Evolutionary conservation across 2,113 vertebrate genomes (phyloP), one percentile per base, ranked within the genome.

Genomic region (Cynoglossus semilaevis): DNA sequence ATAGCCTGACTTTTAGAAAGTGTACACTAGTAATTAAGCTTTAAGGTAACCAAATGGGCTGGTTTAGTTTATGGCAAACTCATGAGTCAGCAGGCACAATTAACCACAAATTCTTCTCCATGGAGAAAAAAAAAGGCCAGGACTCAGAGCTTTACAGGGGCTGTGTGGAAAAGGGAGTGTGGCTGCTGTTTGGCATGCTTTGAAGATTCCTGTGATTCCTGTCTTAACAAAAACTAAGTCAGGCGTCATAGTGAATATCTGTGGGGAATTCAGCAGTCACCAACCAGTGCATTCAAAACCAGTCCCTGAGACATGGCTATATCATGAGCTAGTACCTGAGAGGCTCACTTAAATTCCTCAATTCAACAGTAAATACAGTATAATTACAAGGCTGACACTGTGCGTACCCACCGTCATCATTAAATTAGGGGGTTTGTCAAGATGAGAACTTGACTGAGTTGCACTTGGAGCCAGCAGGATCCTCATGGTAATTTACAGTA

Each of bases 301-400:
- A 41, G 29, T 35, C 18, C 54, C 41, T 16, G 40, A 71, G 61
- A 66, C 70, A 43, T 59, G 3, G 9, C 62, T 54, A 19, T 52
- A 60, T 17, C 58, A 65, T 51, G 56, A 76, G 51, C 61, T 40
- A 35, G 67, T 79, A 81, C 73, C 77, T 75, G 68, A 45, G 60
- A 67, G 70, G 57, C 56, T 63, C 68, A 60, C 72, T 64, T 63
- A 77, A 81, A 83, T 79, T 76, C 72, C 51, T 58, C 70, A 56
- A 74, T 85, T 73, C 72, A 73, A 72, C 67, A 65, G 72, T 79
- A 82, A 83, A 82, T 76, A 67, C 72, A 46, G 66, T 6, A 58
- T 85, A 84, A 85, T 87, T 84, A 85, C 81, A 84, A 76, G 83
- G 81, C 75, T 70, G 73, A 82, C 81, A 59, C 68, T 41, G 66